These are phyloP conservation scores for Drosophila leonis DNA, from an alignment of 2,888 invertebrate species.

Conservation along the genomic window DNA sequence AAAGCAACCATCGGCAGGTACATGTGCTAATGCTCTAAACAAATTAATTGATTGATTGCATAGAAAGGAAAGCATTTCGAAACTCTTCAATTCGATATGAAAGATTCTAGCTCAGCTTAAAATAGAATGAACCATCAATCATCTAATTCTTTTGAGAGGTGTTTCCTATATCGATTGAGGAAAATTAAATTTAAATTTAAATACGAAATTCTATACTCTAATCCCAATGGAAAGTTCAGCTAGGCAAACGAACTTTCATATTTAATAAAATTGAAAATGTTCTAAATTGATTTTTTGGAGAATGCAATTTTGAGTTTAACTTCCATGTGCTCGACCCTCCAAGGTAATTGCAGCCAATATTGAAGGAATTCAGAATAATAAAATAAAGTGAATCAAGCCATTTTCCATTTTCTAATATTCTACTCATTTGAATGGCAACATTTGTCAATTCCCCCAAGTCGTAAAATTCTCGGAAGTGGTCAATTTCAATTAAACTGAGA, in stretches of 20 bases:
- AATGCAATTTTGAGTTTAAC: neutral
- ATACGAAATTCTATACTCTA: neutral
- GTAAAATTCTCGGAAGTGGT: conserved; percentile 31
- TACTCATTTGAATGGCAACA: conserved; percentile 9
- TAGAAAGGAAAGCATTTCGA: neutral
- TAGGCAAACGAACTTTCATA: neutral
- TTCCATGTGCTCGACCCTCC: too few species aligned
- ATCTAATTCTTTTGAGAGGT: neutral
- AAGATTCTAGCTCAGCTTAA: neutral
- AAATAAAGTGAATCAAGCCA: neutral
- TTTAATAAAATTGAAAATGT: neutral
- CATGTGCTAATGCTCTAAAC: neutral
- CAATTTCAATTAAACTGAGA: conserved; percentile 50
- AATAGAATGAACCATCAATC: neutral
- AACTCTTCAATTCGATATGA: neutral
- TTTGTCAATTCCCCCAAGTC: conserved; percentile 2
- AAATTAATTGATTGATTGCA: neutral
- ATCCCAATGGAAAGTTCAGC: neutral
- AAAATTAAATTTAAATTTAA: too few species aligned
- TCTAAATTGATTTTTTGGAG: neutral
- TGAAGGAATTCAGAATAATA: neutral
- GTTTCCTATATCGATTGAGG: neutral
- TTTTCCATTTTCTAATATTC: neutral
- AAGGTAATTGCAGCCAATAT: too few species aligned
- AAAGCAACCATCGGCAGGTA: neutral